Base-by-base conservation (phyloP, 2,888 invertebrate genomes). In the Dasysyrphus albostriatus region DNA sequence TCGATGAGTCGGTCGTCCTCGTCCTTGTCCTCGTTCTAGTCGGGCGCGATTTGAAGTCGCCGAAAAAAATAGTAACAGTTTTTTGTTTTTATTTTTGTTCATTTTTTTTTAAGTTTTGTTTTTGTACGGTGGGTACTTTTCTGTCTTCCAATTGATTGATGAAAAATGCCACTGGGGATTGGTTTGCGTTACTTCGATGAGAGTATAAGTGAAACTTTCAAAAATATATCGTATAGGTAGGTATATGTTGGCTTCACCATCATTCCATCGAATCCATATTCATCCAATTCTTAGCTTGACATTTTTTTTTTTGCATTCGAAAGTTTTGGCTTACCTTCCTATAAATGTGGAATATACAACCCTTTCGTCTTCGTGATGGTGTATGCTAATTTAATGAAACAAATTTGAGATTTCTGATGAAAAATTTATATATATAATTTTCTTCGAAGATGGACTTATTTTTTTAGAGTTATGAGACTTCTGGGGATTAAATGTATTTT, bases 61-160 rank as follows among this genome's bases (percentile, higher is more conserved):
- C 87, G 54, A 78, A 74, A 77, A n/a, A 67, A 73, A 63, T 78
- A 42, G 79, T 75, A 49, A 77, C 56, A n/a, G 56, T 72, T 87
- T 39, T 75, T 47, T 67, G 29, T 77, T 16, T 47, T 44, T 16
- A 7, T 8, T 49, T 49, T 19, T 49, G 5, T 59, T 79, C 44
- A 49, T 44, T 67, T 61, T 69, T 65, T 29, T 65, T 65, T 32
- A 2, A 69, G 12, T 6, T 65, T 51, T 54, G 24, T 3, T 32
- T 54, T 32, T 54, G 74, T 82, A 74, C 34, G 49, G 49, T n/a
- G n/a, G 54, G 29, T 49, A 49, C 42, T 61, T 56, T 78, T 81
- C 70, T 83, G 87, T 87, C 83, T 87, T 87, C 58, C 78, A 61
- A 83, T 87, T 87, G 87, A 87, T 87, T 87, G 87, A 87, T 87